Base-by-base conservation (phyloP, 2,113 vertebrate species). In the Sterrhoptilus dennistouni region DNA sequence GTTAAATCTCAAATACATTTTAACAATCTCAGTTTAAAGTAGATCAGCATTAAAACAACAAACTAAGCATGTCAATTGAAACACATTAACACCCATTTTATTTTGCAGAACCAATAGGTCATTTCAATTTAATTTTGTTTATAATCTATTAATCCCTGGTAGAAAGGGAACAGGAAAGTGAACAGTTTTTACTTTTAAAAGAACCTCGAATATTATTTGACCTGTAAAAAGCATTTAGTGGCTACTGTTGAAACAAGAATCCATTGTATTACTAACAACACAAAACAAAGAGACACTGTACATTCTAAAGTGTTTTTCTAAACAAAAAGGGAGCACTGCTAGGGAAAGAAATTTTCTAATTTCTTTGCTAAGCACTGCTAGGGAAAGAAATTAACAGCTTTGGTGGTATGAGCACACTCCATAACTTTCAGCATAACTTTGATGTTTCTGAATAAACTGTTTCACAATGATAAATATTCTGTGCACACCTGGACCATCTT, bases 111-210 rank as follows among this genome's bases (percentile, higher is more conserved):
- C 23, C 4, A 72, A 87, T 66, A 44, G 59, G 69, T 94, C 12
- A 57, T 93, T 92, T 94, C 45, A 83, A 81, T 90, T 87, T 90
- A 71, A 92, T 90, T 90, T 96, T 77, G 29, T 89, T 79, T 69
- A 72, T 78, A 59, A 54, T n/a, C 31, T 52, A 72, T 91, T 85
- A 91, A 45, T 24, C 11, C 65, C 57, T 49, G 76, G 24, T 5
- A 86, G 60, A 65, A 68, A 69, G 59, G 69, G 29, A 84, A 88
- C 9, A 72, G 19, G 69, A 83, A 35, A 88, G 20, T 65, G 27
- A 78, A 23, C 57, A 68, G 8, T 1, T 72, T 50, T 52, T 49
- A 40, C 9, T 76, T 87, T n/a, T 69, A 47, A 21, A 33, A 72
- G 42, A 61, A 23, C 2, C 13, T 21, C 19, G 57, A 57, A 31